phyloP scores from a whole-genome alignment of 2,888 invertebrate genomes.

The Caenorhabditis imperialis region DNA sequence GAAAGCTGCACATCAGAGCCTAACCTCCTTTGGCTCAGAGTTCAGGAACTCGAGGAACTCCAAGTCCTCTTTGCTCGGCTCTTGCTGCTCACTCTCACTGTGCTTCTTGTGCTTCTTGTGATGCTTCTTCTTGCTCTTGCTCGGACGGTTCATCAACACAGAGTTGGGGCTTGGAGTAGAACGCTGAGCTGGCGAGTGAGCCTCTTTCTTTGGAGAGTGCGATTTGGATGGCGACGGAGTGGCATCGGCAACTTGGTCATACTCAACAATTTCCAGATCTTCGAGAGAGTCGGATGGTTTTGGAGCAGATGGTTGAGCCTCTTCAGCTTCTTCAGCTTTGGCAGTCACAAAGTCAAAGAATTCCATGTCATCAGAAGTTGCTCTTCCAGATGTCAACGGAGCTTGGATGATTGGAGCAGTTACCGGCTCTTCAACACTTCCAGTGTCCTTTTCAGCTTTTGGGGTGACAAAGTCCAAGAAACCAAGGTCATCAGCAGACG shows the following conservation, averaged over 20 bases:
- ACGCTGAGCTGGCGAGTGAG: neutral
- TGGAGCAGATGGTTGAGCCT: conserved; percentile 23
- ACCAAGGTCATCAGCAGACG: conserved; percentile 24
- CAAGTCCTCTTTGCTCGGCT: conserved; percentile 34
- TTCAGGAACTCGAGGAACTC: conserved; percentile 46
- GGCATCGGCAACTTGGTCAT: conserved; percentile 22
- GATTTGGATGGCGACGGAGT: neutral
- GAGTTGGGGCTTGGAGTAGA: conserved; percentile 36
- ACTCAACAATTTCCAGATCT: conserved; percentile 30
- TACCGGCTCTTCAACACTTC: neutral
- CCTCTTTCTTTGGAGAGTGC: neutral
- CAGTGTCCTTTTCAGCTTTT: conserved; percentile 16
- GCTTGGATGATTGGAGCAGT: neutral
- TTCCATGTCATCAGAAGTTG: conserved; percentile 40
- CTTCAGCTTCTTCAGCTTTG: conserved; percentile 18
- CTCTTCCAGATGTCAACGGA: conserved; percentile 11
- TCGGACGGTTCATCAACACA: conserved; percentile 27
- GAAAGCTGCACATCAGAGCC: conserved; percentile 31
- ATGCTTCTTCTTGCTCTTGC: conserved; percentile 60
- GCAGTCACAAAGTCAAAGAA: conserved; percentile 44
- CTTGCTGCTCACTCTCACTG: conserved; percentile 41
- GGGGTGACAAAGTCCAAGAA: conserved; percentile 45
- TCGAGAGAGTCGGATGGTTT: conserved; percentile 26
- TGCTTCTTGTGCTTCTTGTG: conserved; percentile 63
- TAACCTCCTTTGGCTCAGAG: conserved; percentile 36